phyloP scores from a whole-genome alignment of 2,113 vertebrate species.

The Rhinoptilus africanus region DNA sequence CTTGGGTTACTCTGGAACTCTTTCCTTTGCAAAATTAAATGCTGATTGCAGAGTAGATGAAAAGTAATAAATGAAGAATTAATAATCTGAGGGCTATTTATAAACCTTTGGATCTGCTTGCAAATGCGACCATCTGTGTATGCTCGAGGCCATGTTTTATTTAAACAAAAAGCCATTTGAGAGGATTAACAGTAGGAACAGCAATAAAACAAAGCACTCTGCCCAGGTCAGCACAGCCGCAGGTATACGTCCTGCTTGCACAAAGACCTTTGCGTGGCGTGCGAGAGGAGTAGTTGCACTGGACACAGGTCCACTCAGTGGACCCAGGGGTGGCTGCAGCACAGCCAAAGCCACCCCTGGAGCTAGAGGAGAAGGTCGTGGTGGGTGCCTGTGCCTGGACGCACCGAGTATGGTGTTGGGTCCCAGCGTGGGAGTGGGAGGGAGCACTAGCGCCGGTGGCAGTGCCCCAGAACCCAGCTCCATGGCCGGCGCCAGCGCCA shows the following conservation, averaged over 20 bases:
- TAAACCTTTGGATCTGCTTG: slow-evolving; percentile 27
- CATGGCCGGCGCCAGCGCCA: accelerated
- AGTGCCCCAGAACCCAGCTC: too few relatives aligned
- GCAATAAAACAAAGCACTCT: neutral
- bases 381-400: accelerated
- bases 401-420: accelerated
- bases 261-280: neutral
- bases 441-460: neutral
- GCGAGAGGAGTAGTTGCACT: neutral
- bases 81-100: slow-evolving; percentile 65
- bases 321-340: neutral
- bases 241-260: neutral
- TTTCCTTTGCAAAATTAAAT: slow-evolving; percentile 20
- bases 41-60: slow-evolving; percentile 18
- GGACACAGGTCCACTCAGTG: neutral
- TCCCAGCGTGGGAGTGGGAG: neutral
- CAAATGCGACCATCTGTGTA: slow-evolving; percentile 37
- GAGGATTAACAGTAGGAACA: slow-evolving; percentile 40
- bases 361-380: neutral
- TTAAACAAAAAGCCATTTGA: slow-evolving; percentile 51
- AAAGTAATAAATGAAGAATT: slow-evolving; percentile 45
- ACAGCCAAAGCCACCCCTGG: neutral
- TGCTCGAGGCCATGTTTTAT: slow-evolving; percentile 37
- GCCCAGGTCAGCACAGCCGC: neutral
- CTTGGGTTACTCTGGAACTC: neutral